Evolutionary conservation across 2,113 vertebrate genomes (phyloP).

Genomic region (Urocitellus parryii): DNA sequence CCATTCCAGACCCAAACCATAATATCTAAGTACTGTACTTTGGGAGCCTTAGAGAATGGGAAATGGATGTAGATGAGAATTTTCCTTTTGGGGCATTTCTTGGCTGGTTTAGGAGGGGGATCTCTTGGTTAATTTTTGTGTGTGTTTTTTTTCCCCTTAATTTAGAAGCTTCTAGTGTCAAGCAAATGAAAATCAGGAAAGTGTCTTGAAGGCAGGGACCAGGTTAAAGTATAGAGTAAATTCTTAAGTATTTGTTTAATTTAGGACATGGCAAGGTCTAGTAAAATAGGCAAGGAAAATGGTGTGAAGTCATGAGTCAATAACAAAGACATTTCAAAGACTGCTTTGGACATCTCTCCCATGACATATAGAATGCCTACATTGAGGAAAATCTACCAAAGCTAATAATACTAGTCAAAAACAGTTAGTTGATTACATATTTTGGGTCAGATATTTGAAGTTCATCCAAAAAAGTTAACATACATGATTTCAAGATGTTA

Average conservation of each 20-base stretch:
- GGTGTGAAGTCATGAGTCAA: constrained; percentile 57
- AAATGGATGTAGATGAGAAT: background rate
- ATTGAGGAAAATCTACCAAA: background rate
- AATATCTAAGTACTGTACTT: background rate
- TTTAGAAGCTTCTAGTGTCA: background rate
- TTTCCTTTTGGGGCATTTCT: background rate
- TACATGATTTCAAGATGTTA: background rate
- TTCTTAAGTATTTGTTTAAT: constrained; percentile 55
- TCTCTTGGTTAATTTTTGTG: background rate
- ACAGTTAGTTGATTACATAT: background rate
- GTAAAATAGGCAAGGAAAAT: background rate
- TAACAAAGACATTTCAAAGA: constrained; percentile 36
- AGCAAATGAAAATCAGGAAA: constrained; percentile 36
- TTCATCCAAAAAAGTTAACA: background rate
- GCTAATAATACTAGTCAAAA: background rate
- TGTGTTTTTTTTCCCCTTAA: background rate
- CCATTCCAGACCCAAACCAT: no score
- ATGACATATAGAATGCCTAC: background rate
- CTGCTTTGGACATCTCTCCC: background rate
- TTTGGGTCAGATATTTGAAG: background rate
- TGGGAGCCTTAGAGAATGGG: background rate
- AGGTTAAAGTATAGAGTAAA: background rate
- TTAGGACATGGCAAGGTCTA: background rate
- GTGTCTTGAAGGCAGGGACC: background rate
- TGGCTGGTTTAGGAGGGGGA: background rate